These are phyloP conservation scores for Phrynosoma blainvillii DNA, from an alignment of 2,113 vertebrate genomes.

Conservation along the genomic window DNA sequence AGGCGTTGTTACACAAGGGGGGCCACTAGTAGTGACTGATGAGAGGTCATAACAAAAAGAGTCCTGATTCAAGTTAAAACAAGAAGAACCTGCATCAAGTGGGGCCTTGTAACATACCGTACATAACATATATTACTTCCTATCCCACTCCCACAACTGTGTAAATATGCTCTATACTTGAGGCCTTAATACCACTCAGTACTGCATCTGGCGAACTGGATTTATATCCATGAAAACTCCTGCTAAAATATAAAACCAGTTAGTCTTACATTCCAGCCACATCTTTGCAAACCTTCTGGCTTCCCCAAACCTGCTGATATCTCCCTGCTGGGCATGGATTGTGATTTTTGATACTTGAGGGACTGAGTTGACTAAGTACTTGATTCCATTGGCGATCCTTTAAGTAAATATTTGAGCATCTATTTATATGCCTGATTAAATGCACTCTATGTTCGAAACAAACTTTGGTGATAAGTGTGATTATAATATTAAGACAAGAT, in stretches of 20 bases:
- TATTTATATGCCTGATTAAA: not conserved
- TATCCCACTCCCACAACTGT: too few relatives aligned
- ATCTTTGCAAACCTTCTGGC: not conserved
- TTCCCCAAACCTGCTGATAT: not conserved
- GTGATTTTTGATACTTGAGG: not conserved
- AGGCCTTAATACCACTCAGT: too few relatives aligned
- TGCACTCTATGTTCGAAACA: not conserved
- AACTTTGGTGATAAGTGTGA: not conserved
- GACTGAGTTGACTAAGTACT: not conserved
- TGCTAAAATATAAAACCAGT: too few relatives aligned
- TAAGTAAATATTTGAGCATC: not conserved
- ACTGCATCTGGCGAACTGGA: too few relatives aligned
- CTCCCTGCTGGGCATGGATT: not conserved
- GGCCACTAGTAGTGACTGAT: rapidly evolving
- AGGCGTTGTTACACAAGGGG: not conserved
- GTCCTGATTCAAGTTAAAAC: not conserved
- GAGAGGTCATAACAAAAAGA: not conserved
- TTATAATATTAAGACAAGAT: not conserved
- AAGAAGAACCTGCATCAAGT: too few relatives aligned
- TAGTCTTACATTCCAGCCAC: too few relatives aligned
- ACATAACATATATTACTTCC: too few relatives aligned
- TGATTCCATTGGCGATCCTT: not conserved
- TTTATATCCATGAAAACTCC: too few relatives aligned
- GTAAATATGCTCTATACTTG: too few relatives aligned
- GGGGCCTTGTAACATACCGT: too few relatives aligned